A percentile compares a stretch with the other conserved stretches of the same genome.
These are phyloP conservation scores for Geotrypetes seraphini DNA, from an alignment of 2,797 vertebrate genomes.

Conservation along the genomic window DNA sequence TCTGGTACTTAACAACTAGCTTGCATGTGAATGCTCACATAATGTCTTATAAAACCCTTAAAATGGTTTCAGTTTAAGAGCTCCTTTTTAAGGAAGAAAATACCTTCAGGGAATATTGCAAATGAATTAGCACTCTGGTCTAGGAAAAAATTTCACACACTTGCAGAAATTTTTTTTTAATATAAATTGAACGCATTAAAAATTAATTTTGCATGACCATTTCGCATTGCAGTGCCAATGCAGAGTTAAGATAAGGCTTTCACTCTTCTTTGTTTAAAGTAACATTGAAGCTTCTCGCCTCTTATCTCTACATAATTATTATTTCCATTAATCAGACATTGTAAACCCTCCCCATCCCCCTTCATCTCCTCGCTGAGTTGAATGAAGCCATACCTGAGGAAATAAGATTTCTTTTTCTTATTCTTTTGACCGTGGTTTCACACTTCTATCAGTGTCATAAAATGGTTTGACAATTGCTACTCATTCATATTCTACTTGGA, in stretches of 20 bases:
- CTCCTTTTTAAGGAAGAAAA: constrained; percentile 61
- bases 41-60: constrained; percentile 85
- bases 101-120: constrained; percentile 79
- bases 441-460: constrained; percentile 80
- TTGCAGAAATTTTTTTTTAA: constrained; percentile 79
- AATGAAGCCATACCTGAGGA: constrained; percentile 65
- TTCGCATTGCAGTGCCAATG: constrained; percentile 68
- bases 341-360: constrained; percentile 38
- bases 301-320: constrained; percentile 63
- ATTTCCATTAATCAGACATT: constrained; percentile 67
- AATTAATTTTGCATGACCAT: constrained; percentile 77
- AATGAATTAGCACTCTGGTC: constrained; percentile 72
- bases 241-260: constrained; percentile 69
- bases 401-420: constrained; percentile 48
- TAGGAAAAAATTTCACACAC: constrained; percentile 67
- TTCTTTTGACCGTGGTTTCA: no score
- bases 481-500: no score
- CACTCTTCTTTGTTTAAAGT: constrained; percentile 71
- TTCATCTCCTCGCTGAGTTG: constrained; percentile 52
- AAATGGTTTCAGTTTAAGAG: constrained; percentile 72
- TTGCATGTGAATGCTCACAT: constrained; percentile 84
- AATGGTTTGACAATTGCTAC: constrained; percentile 62
- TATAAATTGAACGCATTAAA: constrained; percentile 78
- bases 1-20: constrained; percentile 88
- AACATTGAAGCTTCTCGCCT: constrained; percentile 48